Percentiles rank a stretch among this genome's conserved stretches.
Conservation (phyloP, 1,140 invertebrate species). For the Leptestheria dahalacensis region DNA sequence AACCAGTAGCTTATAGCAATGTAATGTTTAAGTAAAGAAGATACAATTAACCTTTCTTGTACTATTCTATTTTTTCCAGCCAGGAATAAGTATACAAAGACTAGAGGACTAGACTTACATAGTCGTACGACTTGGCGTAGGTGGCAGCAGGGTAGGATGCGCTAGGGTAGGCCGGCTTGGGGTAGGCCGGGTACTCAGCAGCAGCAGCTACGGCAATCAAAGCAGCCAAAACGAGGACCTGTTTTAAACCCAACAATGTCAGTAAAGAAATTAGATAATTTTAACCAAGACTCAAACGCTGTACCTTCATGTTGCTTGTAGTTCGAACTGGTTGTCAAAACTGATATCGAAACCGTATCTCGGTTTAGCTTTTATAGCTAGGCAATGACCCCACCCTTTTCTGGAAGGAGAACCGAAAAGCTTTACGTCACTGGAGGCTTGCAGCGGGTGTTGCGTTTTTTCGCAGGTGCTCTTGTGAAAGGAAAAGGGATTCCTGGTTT, state of each 20-base stretch:
- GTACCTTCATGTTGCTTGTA: background rate
- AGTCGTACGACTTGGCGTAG: constrained; percentile 1
- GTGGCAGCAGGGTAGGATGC: constrained; percentile 1
- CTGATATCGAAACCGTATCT: too few species aligned
- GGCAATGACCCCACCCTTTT: too few species aligned
- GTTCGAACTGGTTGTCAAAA: background rate
- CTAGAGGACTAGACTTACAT: constrained; percentile 7
- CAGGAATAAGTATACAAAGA: background rate
- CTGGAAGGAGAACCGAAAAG: too few species aligned
- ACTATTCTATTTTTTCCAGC: too few species aligned
- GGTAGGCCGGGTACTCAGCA: constrained; percentile 8
- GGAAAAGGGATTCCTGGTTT: too few species aligned
- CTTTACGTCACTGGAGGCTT: too few species aligned
- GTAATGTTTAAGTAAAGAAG: too few species aligned
- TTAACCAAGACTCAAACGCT: too few species aligned
- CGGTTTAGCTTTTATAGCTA: too few species aligned
- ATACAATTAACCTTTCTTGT: background rate
- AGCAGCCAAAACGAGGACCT: constrained; percentile 11
- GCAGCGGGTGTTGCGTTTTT: too few species aligned
- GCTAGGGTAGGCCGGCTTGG: constrained; percentile 7
- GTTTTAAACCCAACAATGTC: background rate
- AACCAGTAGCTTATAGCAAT: too few species aligned
- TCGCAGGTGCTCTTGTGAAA: too few species aligned
- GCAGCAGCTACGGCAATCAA: constrained; percentile 14
- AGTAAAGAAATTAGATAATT: background rate